Conservation (phyloP, 2,888 invertebrate species). For the Diarsia mendica region DNA sequence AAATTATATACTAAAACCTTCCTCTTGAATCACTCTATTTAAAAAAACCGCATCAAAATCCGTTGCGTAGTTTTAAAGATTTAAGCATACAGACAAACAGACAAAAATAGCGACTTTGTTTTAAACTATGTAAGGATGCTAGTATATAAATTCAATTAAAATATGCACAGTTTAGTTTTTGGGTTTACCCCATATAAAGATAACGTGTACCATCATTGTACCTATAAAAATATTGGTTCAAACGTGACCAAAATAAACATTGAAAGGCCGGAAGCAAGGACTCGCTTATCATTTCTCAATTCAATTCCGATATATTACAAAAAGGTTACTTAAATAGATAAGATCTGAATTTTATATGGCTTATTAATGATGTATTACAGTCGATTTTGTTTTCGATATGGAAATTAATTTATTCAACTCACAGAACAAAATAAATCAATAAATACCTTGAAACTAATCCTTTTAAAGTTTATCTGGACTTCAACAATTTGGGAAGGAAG, state of each 20-base stretch:
- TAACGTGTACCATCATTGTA: not conserved
- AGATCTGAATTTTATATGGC: not conserved
- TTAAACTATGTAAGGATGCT: too few species aligned
- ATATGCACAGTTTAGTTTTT: not conserved
- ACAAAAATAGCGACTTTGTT: too few species aligned
- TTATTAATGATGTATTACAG: not conserved
- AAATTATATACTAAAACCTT: too few species aligned
- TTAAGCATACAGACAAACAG: too few species aligned
- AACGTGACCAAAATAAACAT: conserved; percentile 34
- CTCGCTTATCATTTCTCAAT: not conserved
- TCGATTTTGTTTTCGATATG: not conserved
- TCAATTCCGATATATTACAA: conserved; percentile 1
- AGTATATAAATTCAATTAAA: not conserved
- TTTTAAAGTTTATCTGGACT: not conserved
- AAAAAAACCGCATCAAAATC: too few species aligned
- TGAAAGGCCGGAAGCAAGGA: not conserved
- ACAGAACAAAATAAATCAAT: not conserved
- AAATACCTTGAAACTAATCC: not conserved
- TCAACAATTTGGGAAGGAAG: not conserved
- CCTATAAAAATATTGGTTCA: not conserved
- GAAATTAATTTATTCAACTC: not conserved
- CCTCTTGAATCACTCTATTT: too few species aligned
- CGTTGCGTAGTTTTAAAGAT: too few species aligned
- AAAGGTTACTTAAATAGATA: not conserved
- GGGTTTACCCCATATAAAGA: not conserved